Evolutionary conservation across 2,888 invertebrate genomes (phyloP).

Genomic region (Criorhina ranunculi): DNA sequence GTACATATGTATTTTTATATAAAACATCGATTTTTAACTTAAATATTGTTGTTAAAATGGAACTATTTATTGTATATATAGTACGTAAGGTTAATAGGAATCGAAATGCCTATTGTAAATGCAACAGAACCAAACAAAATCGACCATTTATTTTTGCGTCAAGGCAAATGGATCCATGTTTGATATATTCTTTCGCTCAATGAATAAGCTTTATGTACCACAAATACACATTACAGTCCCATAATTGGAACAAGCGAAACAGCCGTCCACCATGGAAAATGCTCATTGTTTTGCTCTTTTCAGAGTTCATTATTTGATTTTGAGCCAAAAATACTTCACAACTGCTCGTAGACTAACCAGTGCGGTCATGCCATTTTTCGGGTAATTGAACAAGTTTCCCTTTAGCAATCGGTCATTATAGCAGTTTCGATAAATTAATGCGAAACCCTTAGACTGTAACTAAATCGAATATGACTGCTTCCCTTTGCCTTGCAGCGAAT

Average conservation of each 20-base stretch:
- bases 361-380: constrained; percentile 12
- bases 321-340: not conserved
- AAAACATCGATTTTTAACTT: no score
- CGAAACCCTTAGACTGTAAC: not conserved
- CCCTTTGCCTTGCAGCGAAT: no score
- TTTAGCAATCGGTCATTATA: constrained; percentile 25
- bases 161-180: no score
- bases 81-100: no score
- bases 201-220: not conserved
- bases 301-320: constrained; percentile 22
- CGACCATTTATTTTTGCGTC: no score
- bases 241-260: not conserved
- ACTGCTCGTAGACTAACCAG: constrained; percentile 2
- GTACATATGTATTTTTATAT: no score
- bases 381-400: constrained; percentile 32
- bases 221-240: not conserved
- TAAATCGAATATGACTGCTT: not conserved
- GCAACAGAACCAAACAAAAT: no score
- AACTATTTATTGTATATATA: no score
- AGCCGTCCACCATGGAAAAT: not conserved
- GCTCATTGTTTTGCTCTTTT: not conserved
- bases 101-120: no score
- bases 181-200: no score
- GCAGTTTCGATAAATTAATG: not conserved
- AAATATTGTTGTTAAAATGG: no score